Evolutionary conservation across 2,113 vertebrate genomes (phyloP).

Genomic region (Nicator chloris): DNA sequence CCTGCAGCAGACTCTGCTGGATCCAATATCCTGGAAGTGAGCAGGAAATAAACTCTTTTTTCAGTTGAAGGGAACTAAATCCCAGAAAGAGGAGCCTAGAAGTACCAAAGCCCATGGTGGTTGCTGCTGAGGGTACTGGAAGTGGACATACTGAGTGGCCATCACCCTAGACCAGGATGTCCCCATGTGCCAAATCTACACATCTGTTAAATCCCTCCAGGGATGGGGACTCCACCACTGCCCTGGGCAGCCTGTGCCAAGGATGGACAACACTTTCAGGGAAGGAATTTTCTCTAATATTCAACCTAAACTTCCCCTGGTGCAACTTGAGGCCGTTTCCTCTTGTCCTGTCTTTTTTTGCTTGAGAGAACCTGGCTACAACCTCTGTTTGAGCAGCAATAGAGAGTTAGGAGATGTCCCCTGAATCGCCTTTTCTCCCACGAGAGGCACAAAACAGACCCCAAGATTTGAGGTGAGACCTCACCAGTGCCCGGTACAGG

Average conservation of each 20-base stretch:
- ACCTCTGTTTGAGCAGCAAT: neutral
- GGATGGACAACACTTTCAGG: neutral
- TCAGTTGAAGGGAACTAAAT: neutral
- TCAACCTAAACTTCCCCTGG: neutral
- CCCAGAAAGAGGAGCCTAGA: neutral
- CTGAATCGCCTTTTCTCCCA: neutral
- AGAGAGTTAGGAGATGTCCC: neutral
- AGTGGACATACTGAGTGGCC: neutral
- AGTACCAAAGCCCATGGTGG: neutral
- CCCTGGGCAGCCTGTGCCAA: neutral
- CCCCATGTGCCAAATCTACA: neutral
- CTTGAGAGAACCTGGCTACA: neutral
- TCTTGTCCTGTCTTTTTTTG: neutral
- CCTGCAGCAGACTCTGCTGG: neutral
- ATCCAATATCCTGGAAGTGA: fast-evolving
- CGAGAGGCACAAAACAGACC: neutral
- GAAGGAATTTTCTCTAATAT: neutral
- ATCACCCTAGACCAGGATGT: neutral
- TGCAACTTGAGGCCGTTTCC: neutral
- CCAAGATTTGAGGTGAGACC: neutral
- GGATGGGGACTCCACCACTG: neutral
- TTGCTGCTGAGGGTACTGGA: neutral
- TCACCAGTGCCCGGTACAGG: neutral
- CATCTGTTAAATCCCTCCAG: neutral
- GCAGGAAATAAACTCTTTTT: fast-evolving